These are phyloP conservation scores for Drosophila flavopinicola DNA, from an alignment of 2,888 invertebrate genomes.

Conservation along the genomic window DNA sequence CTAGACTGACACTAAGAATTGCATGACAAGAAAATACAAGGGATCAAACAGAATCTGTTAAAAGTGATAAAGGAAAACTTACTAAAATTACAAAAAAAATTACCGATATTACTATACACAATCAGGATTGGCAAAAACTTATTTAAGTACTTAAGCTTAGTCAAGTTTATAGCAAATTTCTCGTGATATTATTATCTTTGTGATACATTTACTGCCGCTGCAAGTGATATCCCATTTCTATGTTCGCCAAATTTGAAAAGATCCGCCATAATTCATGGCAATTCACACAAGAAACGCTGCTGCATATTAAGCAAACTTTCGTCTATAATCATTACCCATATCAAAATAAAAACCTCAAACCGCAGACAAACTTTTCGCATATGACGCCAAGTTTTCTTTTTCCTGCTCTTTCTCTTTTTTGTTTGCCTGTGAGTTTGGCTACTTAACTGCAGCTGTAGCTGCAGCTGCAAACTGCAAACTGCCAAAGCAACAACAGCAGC, in stretches of 20 bases:
- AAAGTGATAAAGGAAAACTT: too few species aligned
- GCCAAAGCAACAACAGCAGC: slow-evolving; percentile 32
- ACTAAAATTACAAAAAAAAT: too few species aligned
- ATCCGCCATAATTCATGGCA: slow-evolving; percentile 51
- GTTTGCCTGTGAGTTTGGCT: slow-evolving; percentile 53
- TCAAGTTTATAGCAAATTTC: neutral
- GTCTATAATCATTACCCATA: slow-evolving; percentile 72
- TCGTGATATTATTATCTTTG: slow-evolving; percentile 1
- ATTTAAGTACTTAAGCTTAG: neutral
- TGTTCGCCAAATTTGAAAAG: slow-evolving; percentile 9
- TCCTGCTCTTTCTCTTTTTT: slow-evolving; percentile 19
- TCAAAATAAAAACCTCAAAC: slow-evolving; percentile 63
- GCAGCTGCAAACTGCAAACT: slow-evolving; percentile 30
- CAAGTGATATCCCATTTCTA: slow-evolving; percentile 26
- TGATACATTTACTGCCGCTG: slow-evolving; percentile 14
- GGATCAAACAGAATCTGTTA: too few species aligned
- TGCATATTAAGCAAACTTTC: slow-evolving; percentile 61
- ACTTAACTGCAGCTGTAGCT: slow-evolving; percentile 67
- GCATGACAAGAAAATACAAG: too few species aligned
- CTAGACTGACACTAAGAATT: too few species aligned
- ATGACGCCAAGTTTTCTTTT: slow-evolving; percentile 71
- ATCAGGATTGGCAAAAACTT: too few species aligned
- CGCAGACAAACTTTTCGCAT: slow-evolving; percentile 76
- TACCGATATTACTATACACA: too few species aligned
- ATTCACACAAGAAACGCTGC: slow-evolving; percentile 19